Base-by-base conservation (phyloP, 2,113 vertebrate genomes). In the Gallinago paraguaiae region DNA sequence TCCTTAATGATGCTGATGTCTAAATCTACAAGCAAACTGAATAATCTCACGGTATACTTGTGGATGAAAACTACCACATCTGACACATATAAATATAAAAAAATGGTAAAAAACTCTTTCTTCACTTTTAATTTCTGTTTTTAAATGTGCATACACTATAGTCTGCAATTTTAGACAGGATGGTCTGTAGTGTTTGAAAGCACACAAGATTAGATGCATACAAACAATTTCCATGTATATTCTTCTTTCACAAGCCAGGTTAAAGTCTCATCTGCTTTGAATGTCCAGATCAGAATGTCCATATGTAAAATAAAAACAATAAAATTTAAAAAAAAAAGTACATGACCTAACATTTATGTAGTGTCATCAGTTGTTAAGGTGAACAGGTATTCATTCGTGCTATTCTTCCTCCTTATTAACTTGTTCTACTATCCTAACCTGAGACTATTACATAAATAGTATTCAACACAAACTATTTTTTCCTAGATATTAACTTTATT, bases 41-140 rank as follows among this genome's bases (percentile, higher is more conserved):
- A 53, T 77, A 30, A 54, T 79, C 88, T 86, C 35, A 30, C 1
- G 0, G 10, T 69, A 11, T 59, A 9, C 27, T 65, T 95, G 22
- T 87, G 24, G 41, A 25, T 90, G 25, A 64, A 92, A 71, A 41
- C 11, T 71, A 33, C 18, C 23, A 28, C 27, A 14, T 79, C 54
- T 82, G 37, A 37, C 41, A 67, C 17, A 28, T n/a, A 39, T 81
- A 57, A 89, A 59, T 51, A 54, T 10, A 16, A 14, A 37, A 63
- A 61, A 59, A 13, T 2, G 0, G 9, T 78, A 27, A 63, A 46
- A 67, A 18, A 2, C 1, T 1, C 4, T 72, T 61, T 31, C 16
- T 68, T 93, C 30, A 13, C 39, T 41, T 87, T 53, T 60, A 53
- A 31, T 70, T 77, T 78, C 15, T 61, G 22, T 1, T 50, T 86